Evolutionary conservation across 2,113 vertebrate species (phyloP).

Genomic region (Herpailurus yagouaroundi): DNA sequence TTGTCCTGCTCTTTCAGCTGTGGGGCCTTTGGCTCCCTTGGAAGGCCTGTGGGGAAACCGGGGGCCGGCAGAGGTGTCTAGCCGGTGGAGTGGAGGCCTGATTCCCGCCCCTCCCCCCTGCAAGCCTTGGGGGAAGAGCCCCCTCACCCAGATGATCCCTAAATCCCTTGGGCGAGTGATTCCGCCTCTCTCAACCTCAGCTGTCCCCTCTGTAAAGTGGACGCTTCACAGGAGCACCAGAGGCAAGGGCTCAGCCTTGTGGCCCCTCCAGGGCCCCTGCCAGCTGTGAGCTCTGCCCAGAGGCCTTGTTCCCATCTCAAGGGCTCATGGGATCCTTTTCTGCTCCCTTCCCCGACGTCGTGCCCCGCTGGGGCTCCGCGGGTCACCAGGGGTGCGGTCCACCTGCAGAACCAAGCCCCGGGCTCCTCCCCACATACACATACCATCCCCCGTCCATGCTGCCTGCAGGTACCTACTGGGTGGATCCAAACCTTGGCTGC

Average conservation of each 20-base stretch:
- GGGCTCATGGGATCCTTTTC: neutral
- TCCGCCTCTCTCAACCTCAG: neutral
- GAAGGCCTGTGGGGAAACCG: neutral
- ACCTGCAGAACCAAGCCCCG: neutral
- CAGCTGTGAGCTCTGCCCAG: neutral
- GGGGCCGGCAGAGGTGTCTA: neutral
- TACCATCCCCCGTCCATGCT: neutral
- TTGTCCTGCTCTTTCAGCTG: neutral
- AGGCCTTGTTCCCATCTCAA: neutral
- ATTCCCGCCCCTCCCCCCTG: neutral
- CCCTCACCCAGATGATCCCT: neutral
- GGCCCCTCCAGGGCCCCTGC: neutral
- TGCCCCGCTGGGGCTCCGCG: accelerated
- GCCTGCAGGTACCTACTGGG: slow-evolving; percentile 94
- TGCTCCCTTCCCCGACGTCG: neutral
- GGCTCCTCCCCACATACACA: neutral
- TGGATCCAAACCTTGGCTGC: slow-evolving; percentile 97
- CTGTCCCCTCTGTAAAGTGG: neutral
- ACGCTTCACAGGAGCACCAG: accelerated
- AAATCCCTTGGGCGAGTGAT: neutral
- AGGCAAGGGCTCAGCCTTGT: accelerated
- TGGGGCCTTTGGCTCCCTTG: neutral
- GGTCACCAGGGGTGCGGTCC: neutral
- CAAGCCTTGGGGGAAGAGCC: neutral
- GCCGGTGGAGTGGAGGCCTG: neutral